These are phyloP conservation scores for Paedocypris sp. DNA, from an alignment of 2,113 vertebrate species.

Conservation along the genomic window DNA sequence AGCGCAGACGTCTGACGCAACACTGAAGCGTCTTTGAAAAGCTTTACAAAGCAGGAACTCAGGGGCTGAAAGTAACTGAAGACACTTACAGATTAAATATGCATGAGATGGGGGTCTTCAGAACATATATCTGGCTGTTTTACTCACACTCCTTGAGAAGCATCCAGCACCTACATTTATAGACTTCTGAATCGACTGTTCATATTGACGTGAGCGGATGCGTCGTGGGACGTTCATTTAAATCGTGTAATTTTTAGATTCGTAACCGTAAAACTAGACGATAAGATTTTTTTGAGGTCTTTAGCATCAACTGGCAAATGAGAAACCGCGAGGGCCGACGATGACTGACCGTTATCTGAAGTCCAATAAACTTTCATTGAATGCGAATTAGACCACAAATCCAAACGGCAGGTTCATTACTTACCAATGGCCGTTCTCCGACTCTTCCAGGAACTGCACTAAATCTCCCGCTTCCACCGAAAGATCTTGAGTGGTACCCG, in stretches of 20 bases:
- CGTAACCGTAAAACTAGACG: too few relatives aligned
- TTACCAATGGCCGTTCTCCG: slow-evolving; percentile 73
- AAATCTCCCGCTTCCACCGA: slow-evolving; percentile 61
- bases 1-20: not conserved
- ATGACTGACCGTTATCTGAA: too few relatives aligned
- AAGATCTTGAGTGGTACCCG: slow-evolving; percentile 51
- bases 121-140: slow-evolving; percentile 42
- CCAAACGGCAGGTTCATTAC: slow-evolving; percentile 31
- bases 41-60: slow-evolving; percentile 37
- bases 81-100: slow-evolving; percentile 49
- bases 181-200: too few relatives aligned
- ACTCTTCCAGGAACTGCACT: slow-evolving; percentile 71
- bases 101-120: slow-evolving; percentile 47
- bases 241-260: too few relatives aligned
- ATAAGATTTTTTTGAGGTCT: too few relatives aligned
- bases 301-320: too few relatives aligned
- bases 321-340: too few relatives aligned
- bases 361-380: not conserved
- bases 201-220: too few relatives aligned
- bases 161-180: slow-evolving; percentile 36
- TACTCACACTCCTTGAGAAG: too few relatives aligned
- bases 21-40: slow-evolving; percentile 11
- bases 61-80: slow-evolving; percentile 40
- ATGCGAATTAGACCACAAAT: not conserved
- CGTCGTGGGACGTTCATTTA: too few relatives aligned